These are phyloP conservation scores for Upupa epops DNA, from an alignment of 2,113 vertebrate genomes.

Conservation along the genomic window DNA sequence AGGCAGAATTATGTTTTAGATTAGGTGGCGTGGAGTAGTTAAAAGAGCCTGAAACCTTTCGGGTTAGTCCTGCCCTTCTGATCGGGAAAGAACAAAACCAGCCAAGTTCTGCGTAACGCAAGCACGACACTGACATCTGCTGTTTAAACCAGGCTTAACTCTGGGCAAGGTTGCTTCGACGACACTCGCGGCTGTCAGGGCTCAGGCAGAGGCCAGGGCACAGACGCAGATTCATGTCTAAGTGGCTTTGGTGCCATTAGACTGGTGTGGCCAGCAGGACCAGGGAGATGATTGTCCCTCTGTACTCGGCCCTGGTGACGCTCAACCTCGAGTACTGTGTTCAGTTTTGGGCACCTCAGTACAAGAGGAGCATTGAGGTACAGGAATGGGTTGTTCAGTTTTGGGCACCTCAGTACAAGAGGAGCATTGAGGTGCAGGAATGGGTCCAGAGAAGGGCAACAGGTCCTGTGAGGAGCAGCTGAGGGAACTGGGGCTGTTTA, in stretches of 20 bases:
- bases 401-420: too few species aligned
- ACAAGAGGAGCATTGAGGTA: too few species aligned
- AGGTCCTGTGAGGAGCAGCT: too few species aligned
- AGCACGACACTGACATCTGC: slow-evolving; percentile 81
- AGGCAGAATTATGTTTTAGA: not conserved
- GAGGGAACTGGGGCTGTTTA: too few species aligned
- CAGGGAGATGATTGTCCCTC: too few species aligned
- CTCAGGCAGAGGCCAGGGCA: not conserved
- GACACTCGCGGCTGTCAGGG: not conserved
- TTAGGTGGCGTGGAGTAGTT: not conserved
- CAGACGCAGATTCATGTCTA: not conserved
- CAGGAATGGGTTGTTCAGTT: too few species aligned
- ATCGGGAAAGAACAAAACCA: not conserved
- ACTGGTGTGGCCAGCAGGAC: too few species aligned
- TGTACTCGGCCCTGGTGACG: too few species aligned
- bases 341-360: too few species aligned
- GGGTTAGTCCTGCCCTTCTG: not conserved
- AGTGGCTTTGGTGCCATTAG: accelerated
- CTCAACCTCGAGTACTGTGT: too few species aligned
- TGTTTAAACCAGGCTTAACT: slow-evolving; percentile 39
- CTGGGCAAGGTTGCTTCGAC: not conserved
- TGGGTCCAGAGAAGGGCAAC: too few species aligned
- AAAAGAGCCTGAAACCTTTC: not conserved
- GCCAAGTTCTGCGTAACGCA: slow-evolving; percentile 32
- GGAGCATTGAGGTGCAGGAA: too few species aligned